Evolutionary conservation across 2,113 vertebrate genomes (phyloP).

Genomic region (Setophaga kirtlandii): DNA sequence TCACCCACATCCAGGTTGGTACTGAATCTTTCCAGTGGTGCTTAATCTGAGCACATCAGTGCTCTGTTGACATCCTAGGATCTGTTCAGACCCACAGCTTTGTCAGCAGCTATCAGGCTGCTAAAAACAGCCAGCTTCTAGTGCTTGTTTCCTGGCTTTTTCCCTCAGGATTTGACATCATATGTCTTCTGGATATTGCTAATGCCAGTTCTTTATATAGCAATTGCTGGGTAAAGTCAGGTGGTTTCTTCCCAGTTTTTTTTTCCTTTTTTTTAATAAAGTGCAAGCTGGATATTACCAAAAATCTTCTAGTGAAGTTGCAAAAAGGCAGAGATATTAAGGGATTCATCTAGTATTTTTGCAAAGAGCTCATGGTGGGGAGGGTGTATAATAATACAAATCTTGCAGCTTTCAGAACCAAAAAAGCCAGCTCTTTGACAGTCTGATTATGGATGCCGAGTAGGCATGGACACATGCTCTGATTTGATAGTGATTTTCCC

Average conservation of each 20-base stretch:
- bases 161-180: neutral
- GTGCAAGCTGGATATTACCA: neutral
- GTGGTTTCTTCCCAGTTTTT: neutral
- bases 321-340: neutral
- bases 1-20: neutral
- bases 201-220: neutral
- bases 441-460: neutral
- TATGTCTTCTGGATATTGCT: neutral
- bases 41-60: neutral
- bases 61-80: neutral
- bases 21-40: neutral
- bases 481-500: neutral
- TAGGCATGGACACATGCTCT: neutral
- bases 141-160: neutral
- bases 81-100: neutral
- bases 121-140: neutral
- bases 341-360: neutral
- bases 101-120: neutral
- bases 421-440: neutral
- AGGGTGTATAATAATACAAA: neutral
- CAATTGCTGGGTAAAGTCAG: neutral
- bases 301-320: neutral
- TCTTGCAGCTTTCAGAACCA: neutral
- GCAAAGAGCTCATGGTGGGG: neutral
- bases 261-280: neutral